A percentile compares a stretch with the other conserved stretches of the same genome.
These are phyloP conservation scores for Pycnonotus jocosus DNA, from an alignment of 2,113 vertebrate species.

Conservation along the genomic window DNA sequence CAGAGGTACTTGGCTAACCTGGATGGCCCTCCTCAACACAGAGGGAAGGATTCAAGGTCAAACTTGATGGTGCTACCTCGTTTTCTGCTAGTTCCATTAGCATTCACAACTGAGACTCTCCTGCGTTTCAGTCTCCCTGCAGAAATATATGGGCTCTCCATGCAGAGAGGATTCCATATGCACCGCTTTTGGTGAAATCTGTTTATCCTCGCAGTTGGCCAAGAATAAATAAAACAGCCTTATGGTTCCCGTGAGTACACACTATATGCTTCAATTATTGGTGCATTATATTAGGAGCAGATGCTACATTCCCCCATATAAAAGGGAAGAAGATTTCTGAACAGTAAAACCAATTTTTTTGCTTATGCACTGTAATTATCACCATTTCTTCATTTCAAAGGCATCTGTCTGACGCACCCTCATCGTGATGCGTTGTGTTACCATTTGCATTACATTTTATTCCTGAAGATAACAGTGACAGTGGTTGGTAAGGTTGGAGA, in stretches of 20 bases:
- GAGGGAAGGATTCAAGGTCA: slow-evolving; percentile 7
- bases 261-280: slow-evolving; percentile 64
- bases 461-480: neutral
- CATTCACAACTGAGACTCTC: neutral
- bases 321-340: slow-evolving; percentile 53
- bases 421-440: neutral
- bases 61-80: neutral
- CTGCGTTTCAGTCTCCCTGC: slow-evolving; percentile 5
- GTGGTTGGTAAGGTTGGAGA: neutral
- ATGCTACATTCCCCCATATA: slow-evolving; percentile 65
- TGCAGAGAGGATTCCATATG: slow-evolving; percentile 54
- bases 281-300: slow-evolving; percentile 69
- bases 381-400: slow-evolving; percentile 26
- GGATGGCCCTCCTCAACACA: neutral
- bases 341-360: slow-evolving; percentile 56
- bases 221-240: slow-evolving; percentile 72
- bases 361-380: slow-evolving; percentile 31
- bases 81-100: neutral
- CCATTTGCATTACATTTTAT: neutral
- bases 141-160: slow-evolving; percentile 39
- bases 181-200: slow-evolving; percentile 61
- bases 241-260: slow-evolving; percentile 45
- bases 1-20: neutral
- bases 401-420: neutral
- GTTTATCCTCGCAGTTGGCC: slow-evolving; percentile 70